Conservation (phyloP, 1,140 invertebrate species). For the Reticulitermes speratus region DNA sequence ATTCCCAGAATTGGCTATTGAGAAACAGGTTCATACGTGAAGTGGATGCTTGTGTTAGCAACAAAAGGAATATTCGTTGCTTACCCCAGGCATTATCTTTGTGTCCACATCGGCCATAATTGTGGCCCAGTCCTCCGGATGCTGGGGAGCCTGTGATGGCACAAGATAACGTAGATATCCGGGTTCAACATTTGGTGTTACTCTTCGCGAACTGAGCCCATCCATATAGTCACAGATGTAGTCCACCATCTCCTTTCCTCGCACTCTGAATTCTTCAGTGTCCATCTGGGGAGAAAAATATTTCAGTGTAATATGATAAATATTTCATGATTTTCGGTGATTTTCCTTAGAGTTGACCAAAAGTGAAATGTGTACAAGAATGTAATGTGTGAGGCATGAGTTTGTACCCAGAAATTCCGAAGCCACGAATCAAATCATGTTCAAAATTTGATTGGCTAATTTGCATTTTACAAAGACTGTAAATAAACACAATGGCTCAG, state of each 20-base stretch:
- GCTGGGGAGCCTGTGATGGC: slow-evolving; percentile 79
- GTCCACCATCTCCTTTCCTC: slow-evolving; percentile 96
- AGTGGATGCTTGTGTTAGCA: too few species aligned
- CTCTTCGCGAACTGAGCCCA: slow-evolving; percentile 75
- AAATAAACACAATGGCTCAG: too few species aligned
- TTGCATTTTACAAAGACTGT: too few species aligned
- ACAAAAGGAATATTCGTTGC: slow-evolving; percentile 38
- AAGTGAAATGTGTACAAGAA: too few species aligned
- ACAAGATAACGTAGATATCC: slow-evolving; percentile 86
- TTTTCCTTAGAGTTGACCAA: too few species aligned
- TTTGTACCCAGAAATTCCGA: too few species aligned
- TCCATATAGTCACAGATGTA: slow-evolving; percentile 96
- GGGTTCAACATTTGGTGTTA: slow-evolving; percentile 87
- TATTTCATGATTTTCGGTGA: too few species aligned
- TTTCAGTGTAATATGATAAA: not conserved
- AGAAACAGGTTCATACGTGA: too few species aligned
- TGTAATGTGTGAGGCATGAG: too few species aligned
- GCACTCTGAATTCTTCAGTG: slow-evolving; percentile 80
- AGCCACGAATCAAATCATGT: too few species aligned
- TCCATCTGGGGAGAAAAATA: slow-evolving; percentile 49
- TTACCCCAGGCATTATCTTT: slow-evolving; percentile 97
- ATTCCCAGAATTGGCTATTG: too few species aligned
- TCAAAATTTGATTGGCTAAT: too few species aligned
- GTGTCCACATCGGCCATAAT: slow-evolving; percentile 94
- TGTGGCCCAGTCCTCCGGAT: slow-evolving; percentile 85